phyloP scores from a whole-genome alignment of 1,140 invertebrate species.

The Ceratina calcarata region DNA sequence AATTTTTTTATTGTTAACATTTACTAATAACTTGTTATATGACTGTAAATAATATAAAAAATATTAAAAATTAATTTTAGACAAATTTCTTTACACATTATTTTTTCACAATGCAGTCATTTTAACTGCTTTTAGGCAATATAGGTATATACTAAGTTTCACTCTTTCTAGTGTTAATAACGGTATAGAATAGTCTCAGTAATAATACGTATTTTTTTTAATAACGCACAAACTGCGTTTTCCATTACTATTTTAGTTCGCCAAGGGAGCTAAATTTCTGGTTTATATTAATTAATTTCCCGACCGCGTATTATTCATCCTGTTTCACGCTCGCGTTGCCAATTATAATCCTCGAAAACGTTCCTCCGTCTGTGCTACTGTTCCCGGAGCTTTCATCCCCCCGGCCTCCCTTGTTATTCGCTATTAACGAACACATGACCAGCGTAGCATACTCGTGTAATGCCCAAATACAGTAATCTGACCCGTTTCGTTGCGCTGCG shows the following conservation, averaged over 20 bases:
- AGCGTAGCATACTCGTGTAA: neutral
- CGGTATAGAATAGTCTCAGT: no score
- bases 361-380: neutral
- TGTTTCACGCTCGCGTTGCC: neutral
- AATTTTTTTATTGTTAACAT: no score
- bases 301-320: neutral
- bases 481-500: conserved; percentile 14
- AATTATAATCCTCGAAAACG: conserved; percentile 19
- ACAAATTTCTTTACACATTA: no score
- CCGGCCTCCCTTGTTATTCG: neutral
- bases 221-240: neutral
- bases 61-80: no score
- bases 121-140: no score
- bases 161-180: no score
- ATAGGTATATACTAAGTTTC: no score
- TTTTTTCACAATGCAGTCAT: no score
- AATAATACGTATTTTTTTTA: neutral
- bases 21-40: no score
- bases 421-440: conserved; percentile 16
- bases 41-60: no score
- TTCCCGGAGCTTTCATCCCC: neutral
- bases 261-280: neutral
- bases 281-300: conserved; percentile 16
- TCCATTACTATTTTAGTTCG: neutral
- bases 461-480: conserved; percentile 14